Evolutionary conservation across 2,797 vertebrate species (phyloP), one percentile per base, ranked within the genome.

Genomic region (Ficedula albicollis): DNA sequence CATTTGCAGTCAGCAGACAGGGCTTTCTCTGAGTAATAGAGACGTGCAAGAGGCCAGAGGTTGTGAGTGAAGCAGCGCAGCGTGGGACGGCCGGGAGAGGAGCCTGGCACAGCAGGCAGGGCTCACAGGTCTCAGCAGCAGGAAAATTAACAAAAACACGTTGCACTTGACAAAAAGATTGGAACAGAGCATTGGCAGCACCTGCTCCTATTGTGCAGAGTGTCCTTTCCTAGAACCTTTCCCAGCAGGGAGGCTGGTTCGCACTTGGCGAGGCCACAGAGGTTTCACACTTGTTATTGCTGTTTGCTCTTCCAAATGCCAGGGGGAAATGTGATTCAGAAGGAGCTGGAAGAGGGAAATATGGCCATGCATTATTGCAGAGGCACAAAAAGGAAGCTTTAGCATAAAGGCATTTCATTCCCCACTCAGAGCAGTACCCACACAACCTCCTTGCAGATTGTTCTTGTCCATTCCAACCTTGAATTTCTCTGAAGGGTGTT

Each of bases 211-310:
- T 90, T 93, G 94, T 93, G 87, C 80, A 41, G 26, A 82, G 6
- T 11, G 68, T 62, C 89, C 94, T 95, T 95, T 84, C 87, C 84
- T 93, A 86, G 87, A 91, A 39, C 83, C 58, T 81, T 67, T 73
- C 91, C 89, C 87, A 81, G 89, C 79, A 84, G 94, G 89, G 70
- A 90, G 74, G 32, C 85, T 91, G 89, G 69, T 27, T 95, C 41
- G 20, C 52, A 3, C 82, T 67, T 95, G 95, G 94, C 3, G 0
- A 60, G 84, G 85, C 59, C 82, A 29, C n/a, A 11, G 66, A 81
- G 84, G 79, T 83, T 91, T 91, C 69, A 26, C 82, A 30, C 54
- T 66, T 78, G 66, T 66, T 51, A 18, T 15, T 89, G 91, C 73
- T 13, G 3, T 46, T 78, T 41, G 69, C 44, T 79, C 41, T 77